A percentile compares a stretch with the other conserved stretches of the same genome.
phyloP scores from a whole-genome alignment of 2,888 invertebrate genomes.

The Hypselothyrea guttata region DNA sequence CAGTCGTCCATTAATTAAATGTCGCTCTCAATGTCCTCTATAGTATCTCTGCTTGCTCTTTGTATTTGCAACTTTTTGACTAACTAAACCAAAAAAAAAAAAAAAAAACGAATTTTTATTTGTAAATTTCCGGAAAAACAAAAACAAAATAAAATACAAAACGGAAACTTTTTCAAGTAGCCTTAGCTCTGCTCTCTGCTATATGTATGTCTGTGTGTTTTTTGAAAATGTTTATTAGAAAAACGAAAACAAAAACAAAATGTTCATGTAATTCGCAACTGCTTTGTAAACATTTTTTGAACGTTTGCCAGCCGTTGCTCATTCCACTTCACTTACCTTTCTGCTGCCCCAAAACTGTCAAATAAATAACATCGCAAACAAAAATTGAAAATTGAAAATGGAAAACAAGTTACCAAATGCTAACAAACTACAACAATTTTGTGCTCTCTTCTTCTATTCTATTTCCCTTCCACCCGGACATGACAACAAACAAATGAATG shows the following conservation, averaged over 20 bases:
- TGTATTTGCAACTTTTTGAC: conserved; percentile 56
- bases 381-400: conserved; percentile 15
- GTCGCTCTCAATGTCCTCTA: conserved; percentile 56
- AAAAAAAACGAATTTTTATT: conserved; percentile 43
- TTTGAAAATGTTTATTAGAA: conserved; percentile 53
- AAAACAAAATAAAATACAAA: conserved; percentile 13
- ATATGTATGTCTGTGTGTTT: conserved; percentile 33
- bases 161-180: conserved; percentile 47
- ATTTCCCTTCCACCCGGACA: conserved; percentile 28
- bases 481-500: conserved; percentile 17
- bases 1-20: conserved; percentile 74
- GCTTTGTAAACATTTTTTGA: conserved; percentile 58
- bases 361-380: conserved; percentile 34
- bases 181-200: conserved; percentile 41
- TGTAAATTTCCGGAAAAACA: conserved; percentile 12
- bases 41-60: conserved; percentile 53
- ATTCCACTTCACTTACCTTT: conserved; percentile 50
- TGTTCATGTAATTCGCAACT: conserved; percentile 37
- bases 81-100: conserved; percentile 21
- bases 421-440: conserved; percentile 73
- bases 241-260: conserved; percentile 27
- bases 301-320: conserved; percentile 44
- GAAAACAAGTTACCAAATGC: conserved; percentile 47
- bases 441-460: conserved; percentile 66
- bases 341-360: conserved; percentile 46